phyloP scores from a whole-genome alignment of 2,113 vertebrate genomes.

The Monarcha castaneiventris region DNA sequence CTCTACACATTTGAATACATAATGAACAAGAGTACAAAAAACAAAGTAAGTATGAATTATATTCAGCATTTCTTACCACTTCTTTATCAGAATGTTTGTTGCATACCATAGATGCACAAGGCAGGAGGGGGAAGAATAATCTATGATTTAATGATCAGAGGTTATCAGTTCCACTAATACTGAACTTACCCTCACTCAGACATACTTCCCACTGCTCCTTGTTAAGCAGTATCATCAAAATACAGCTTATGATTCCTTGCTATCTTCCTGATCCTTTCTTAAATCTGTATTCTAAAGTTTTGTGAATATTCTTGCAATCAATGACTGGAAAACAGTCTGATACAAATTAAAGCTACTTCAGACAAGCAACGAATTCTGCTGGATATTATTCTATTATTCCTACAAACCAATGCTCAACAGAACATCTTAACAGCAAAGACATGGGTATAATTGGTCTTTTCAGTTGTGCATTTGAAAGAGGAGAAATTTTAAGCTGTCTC shows the following conservation, averaged over 20 bases:
- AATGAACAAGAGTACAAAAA: not conserved
- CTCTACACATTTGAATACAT: constrained; percentile 71
- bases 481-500: not conserved
- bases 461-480: not conserved
- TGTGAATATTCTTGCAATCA: not conserved
- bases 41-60: not conserved
- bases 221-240: not conserved
- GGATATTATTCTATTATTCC: not conserved
- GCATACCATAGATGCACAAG: not conserved
- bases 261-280: not conserved
- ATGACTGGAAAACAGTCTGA: not conserved
- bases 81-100: not conserved
- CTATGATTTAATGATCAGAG: not conserved
- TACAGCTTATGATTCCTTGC: not conserved
- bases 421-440: not conserved
- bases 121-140: not conserved
- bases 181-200: not conserved
- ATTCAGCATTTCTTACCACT: not conserved
- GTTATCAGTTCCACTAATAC: not conserved
- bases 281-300: not conserved
- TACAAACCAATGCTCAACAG: not conserved
- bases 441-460: not conserved
- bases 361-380: not conserved
- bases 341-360: not conserved
- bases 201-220: not conserved